These are phyloP conservation scores for Leiothrix lutea DNA, from an alignment of 2,113 vertebrate species.

Conservation along the genomic window DNA sequence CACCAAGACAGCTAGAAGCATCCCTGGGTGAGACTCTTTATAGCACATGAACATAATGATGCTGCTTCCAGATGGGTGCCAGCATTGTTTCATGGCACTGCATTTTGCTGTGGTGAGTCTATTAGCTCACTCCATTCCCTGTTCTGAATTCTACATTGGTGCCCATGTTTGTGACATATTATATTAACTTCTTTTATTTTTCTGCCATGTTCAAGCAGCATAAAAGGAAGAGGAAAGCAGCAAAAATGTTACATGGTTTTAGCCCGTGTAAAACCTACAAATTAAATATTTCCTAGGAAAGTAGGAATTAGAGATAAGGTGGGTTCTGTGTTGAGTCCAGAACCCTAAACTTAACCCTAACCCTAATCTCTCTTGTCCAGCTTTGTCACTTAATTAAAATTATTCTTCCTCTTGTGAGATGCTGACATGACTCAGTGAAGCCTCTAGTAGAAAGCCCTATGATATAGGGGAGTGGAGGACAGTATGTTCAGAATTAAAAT, in stretches of 20 bases:
- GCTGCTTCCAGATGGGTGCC: not conserved
- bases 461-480: not conserved
- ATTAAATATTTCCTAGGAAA: not conserved
- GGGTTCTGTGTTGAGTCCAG: not conserved
- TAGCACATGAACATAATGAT: not conserved
- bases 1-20: not conserved
- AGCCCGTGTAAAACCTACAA: not conserved
- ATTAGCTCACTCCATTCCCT: not conserved
- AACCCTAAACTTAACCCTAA: not conserved
- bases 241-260: not conserved
- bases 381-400: not conserved
- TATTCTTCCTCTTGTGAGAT: not conserved
- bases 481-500: not conserved
- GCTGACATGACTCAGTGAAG: not conserved
- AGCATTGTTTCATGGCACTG: not conserved
- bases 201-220: not conserved
- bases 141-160: not conserved
- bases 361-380: not conserved
- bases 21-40: not conserved
- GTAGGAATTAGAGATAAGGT: not conserved
- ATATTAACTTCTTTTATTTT: not conserved
- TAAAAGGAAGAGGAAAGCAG: not conserved
- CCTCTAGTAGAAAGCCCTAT: not conserved
- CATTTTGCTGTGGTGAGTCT: not conserved
- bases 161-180: not conserved